Conservation (phyloP, 2,888 invertebrate species). For the Cheilosia vernalis region DNA sequence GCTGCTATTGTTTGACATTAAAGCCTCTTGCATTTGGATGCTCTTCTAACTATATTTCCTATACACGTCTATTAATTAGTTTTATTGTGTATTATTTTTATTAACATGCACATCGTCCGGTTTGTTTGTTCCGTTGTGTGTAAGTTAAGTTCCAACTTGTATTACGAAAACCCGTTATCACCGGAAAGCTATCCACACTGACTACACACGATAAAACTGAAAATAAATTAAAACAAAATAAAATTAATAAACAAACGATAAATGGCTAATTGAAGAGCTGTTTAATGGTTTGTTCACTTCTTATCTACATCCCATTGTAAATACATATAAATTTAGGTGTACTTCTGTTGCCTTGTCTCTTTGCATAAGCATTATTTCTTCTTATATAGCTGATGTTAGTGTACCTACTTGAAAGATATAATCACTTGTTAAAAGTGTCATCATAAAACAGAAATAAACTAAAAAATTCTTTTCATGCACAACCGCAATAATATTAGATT, state of each 20-base stretch:
- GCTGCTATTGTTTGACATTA: too few relatives aligned
- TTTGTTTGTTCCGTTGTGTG: slow-evolving; percentile 28
- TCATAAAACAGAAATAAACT: background rate
- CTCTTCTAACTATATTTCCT: too few relatives aligned
- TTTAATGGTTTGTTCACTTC: slow-evolving; percentile 16
- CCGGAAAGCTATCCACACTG: slow-evolving; percentile 26
- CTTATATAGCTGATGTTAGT: slow-evolving; percentile 10
- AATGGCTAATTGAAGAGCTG: slow-evolving; percentile 32
- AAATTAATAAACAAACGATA: slow-evolving; percentile 38
- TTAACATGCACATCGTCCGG: background rate
- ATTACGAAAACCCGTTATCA: slow-evolving; percentile 6
- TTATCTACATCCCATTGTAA: slow-evolving; percentile 50
- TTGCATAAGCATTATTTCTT: slow-evolving; percentile 7
- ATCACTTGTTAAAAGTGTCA: slow-evolving; percentile 9
- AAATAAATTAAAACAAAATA: background rate
- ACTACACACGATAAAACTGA: slow-evolving; percentile 15
- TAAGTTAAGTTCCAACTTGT: slow-evolving; percentile 50
- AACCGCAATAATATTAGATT: background rate
- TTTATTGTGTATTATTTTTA: background rate
- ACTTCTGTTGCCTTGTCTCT: slow-evolving; percentile 13
- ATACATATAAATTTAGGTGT: slow-evolving; percentile 45
- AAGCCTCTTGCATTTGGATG: too few relatives aligned
- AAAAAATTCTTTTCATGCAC: background rate
- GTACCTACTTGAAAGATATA: slow-evolving; percentile 39
- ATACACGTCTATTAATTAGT: too few relatives aligned